These are phyloP conservation scores for Rhipidura dahli DNA, from an alignment of 2,113 vertebrate species.

Conservation along the genomic window DNA sequence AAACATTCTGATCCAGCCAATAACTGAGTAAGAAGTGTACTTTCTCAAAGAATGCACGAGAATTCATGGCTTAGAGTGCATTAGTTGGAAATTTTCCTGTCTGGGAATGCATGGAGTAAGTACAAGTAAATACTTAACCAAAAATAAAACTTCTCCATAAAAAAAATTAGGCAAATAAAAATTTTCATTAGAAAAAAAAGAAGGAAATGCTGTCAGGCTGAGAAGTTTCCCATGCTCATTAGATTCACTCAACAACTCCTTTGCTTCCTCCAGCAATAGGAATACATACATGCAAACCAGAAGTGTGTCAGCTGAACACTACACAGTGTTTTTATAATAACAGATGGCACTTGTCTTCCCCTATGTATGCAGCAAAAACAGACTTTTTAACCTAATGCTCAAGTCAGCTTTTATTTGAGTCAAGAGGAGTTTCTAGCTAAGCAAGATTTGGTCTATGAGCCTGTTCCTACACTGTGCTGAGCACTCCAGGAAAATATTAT, in stretches of 20 bases:
- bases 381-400: not conserved
- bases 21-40: not conserved
- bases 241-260: not conserved
- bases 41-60: not conserved
- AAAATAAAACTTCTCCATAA: not conserved
- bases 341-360: not conserved
- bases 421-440: not conserved
- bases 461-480: not conserved
- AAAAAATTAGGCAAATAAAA: not conserved
- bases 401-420: constrained; percentile 10
- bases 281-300: not conserved
- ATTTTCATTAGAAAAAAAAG: not conserved
- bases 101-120: not conserved
- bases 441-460: not conserved
- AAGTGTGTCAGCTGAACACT: not conserved
- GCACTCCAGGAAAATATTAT: not conserved
- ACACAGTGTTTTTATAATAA: not conserved
- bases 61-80: not conserved
- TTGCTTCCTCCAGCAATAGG: not conserved
- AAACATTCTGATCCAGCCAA: not conserved
- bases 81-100: not conserved
- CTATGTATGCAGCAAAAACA: not conserved
- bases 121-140: not conserved
- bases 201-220: not conserved
- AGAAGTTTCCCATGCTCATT: not conserved